Conservation (phyloP, 2,888 invertebrate species). For the Dioctria rufipes region DNA sequence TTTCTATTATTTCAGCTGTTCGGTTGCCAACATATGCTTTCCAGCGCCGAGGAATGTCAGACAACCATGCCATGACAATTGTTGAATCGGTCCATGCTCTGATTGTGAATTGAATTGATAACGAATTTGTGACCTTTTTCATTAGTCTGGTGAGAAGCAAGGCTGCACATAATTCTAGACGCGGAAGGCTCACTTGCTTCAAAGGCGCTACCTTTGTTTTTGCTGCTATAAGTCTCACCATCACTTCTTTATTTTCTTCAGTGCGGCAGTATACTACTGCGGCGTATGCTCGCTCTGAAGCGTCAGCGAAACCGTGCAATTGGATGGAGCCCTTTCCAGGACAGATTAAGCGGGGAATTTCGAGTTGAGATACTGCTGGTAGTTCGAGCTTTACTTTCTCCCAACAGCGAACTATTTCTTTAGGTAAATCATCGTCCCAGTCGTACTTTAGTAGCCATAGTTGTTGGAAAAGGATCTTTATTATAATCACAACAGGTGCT, state of each 20-base stretch:
- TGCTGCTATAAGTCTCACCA: background rate
- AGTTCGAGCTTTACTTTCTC: background rate
- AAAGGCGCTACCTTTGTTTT: constrained; percentile 7
- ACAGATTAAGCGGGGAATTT: background rate
- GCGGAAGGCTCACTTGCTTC: background rate
- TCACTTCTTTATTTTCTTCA: background rate
- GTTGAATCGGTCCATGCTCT: constrained; percentile 59
- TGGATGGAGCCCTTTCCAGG: background rate
- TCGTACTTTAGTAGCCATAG: background rate
- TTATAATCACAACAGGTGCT: background rate
- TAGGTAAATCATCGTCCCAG: background rate
- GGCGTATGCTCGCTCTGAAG: too few relatives aligned
- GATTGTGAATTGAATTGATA: constrained; percentile 59
- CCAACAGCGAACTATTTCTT: background rate
- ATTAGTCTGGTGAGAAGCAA: background rate
- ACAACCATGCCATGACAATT: background rate
- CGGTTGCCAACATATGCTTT: background rate
- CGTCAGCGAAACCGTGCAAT: background rate
- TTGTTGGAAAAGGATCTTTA: background rate
- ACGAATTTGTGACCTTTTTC: background rate
- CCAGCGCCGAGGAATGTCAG: background rate
- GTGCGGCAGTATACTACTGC: too few relatives aligned
- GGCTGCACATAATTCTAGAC: background rate
- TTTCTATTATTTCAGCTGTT: background rate
- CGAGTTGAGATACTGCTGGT: background rate